A percentile compares a stretch with the other conserved stretches of the same genome.
Conservation (phyloP, 2,113 vertebrate species). For the Phodopus roborovskii region DNA sequence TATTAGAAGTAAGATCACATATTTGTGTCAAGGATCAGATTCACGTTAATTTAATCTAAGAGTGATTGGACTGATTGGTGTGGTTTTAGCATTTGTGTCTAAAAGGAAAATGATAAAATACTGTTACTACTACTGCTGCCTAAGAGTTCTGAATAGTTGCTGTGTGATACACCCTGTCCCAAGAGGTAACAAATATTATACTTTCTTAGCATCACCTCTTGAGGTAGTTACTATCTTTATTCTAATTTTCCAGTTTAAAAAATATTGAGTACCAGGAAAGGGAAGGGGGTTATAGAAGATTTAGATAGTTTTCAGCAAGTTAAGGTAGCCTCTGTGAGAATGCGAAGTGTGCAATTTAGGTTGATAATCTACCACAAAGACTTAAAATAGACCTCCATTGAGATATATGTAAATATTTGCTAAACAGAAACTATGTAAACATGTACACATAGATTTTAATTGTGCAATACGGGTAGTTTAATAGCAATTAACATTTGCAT, state of each 20-base stretch:
- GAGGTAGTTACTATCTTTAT: slow-evolving; percentile 34
- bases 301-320: slow-evolving; percentile 38
- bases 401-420: slow-evolving; percentile 52
- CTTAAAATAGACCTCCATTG: slow-evolving; percentile 12
- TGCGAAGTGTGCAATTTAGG: not conserved
- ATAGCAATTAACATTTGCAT: slow-evolving; percentile 62
- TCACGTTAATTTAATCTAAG: slow-evolving; percentile 53
- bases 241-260: slow-evolving; percentile 37
- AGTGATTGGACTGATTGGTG: not conserved
- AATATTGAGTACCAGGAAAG: slow-evolving; percentile 49
- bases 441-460: slow-evolving; percentile 48
- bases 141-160: slow-evolving; percentile 32
- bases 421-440: slow-evolving; percentile 20
- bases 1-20: slow-evolving; percentile 41
- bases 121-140: not conserved
- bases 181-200: not conserved
- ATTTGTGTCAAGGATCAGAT: slow-evolving; percentile 29
- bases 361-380: not conserved
- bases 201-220: slow-evolving; percentile 45
- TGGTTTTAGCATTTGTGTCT: slow-evolving; percentile 43
- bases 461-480: slow-evolving; percentile 44
- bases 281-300: slow-evolving; percentile 30
- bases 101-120: slow-evolving; percentile 10
- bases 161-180: not conserved
- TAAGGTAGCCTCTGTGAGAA: not conserved